Evolutionary conservation across 2,888 invertebrate species (phyloP), one percentile per base, ranked within the genome.

Genomic region (Neoascia interrupta): DNA sequence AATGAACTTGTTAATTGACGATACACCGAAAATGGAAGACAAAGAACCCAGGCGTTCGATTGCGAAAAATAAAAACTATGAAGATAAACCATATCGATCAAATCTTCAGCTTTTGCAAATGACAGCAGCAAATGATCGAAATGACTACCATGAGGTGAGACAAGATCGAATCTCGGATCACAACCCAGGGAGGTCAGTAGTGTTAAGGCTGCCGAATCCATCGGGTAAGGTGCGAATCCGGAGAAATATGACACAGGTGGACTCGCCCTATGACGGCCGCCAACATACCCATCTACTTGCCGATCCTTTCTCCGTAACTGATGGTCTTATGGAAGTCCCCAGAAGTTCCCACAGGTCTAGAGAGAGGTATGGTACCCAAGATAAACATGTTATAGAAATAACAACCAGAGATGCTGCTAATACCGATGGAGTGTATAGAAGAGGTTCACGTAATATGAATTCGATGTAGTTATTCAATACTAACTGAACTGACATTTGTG

Each of bases 371-470:
- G 8, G 2, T 6, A 3, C 3, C n/a, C 3, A 31, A 6, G 3
- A 21, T n/a, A 0, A 23, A 6, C 41, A 51, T 15, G 16, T 63
- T 23, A 1, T 63, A 5, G 34, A 8, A 16, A 23, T 63, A 13
- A 34, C n/a, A 21, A 34, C 31, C 1, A 63, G 11, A 18, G 15
- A 21, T 34, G 15, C 53, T 13, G 51, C 43, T 1, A 53, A 63
- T 11, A 34, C 21, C 1, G 51, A 63, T 16, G 63, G 63, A 5
- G 41, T 63, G 5, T 63, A 63, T 11, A 34, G 37, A 28, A 47
- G 4, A 8, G 28, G 8, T 8, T 5, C 18, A 34, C 11, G 11
- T 31, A 31, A 6, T 31, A 6, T 31, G 8, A 31, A 6, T 31
- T 6, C 8, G 3, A n/a, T n/a, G n/a, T n/a, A n/a, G n/a, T n/a